Evolutionary conservation across 2,797 vertebrate genomes (phyloP).

Genomic region (Lacerta agilis): DNA sequence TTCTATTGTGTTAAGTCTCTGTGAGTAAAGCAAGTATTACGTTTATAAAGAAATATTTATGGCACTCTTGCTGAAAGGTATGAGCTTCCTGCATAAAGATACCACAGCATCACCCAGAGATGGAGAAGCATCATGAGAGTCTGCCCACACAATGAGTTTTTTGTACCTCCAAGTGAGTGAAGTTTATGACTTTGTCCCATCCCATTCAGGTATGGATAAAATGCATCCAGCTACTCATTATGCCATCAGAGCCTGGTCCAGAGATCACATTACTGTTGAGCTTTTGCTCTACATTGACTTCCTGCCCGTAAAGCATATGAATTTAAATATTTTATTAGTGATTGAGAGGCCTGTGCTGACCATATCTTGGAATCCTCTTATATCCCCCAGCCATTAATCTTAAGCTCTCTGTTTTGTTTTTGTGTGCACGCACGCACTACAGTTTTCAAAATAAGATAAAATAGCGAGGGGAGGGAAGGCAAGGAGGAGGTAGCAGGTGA

Average conservation of each 20-base stretch:
- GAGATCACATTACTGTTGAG: conserved; percentile 39
- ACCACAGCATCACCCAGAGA: neutral
- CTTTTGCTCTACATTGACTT: conserved; percentile 52
- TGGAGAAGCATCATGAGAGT: neutral
- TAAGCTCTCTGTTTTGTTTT: neutral
- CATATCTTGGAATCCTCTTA: conserved; percentile 29
- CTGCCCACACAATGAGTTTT: neutral
- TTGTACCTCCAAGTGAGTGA: conserved; percentile 34
- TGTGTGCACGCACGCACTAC: neutral
- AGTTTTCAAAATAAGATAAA: neutral
- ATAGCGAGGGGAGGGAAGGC: neutral
- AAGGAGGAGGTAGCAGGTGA: neutral
- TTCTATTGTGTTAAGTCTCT: too few species aligned
- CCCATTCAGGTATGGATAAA: conserved; percentile 26
- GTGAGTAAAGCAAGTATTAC: too few species aligned
- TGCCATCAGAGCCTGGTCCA: neutral
- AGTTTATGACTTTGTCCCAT: conserved; percentile 7
- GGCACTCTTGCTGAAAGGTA: neutral
- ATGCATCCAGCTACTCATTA: conserved; percentile 46
- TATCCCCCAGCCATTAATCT: conserved; percentile 50
- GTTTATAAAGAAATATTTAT: too few species aligned
- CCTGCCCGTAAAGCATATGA: conserved; percentile 49
- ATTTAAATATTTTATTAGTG: conserved; percentile 67
- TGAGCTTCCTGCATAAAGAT: too few species aligned
- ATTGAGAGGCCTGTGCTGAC: conserved; percentile 18